Evolutionary conservation across 2,888 invertebrate genomes (phyloP).

Genomic region (Synanthedon formicaeformis): DNA sequence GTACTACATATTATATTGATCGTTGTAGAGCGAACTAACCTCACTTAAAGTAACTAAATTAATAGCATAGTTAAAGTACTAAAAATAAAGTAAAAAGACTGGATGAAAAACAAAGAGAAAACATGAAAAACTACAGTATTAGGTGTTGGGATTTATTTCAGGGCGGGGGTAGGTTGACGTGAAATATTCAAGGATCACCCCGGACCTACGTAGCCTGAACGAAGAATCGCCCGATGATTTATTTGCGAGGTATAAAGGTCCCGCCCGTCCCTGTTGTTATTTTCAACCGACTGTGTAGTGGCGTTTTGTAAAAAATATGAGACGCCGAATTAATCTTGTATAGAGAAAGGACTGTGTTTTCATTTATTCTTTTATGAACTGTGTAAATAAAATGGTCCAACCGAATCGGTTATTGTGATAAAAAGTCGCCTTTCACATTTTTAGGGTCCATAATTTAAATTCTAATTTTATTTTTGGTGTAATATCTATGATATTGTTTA

Average conservation of each 20-base stretch:
- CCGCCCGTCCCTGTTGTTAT: slow-evolving; percentile 7
- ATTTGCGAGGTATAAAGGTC: slow-evolving; percentile 21
- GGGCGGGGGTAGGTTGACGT: slow-evolving; percentile 23
- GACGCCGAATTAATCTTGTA: slow-evolving; percentile 3
- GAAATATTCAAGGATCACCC: slow-evolving; percentile 49
- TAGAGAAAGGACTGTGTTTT: background rate
- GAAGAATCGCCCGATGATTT: slow-evolving; percentile 39
- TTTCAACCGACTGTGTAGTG: slow-evolving; percentile 1
- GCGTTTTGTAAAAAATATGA: background rate
- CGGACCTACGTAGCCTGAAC: slow-evolving; percentile 23
- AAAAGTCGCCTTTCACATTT: background rate
- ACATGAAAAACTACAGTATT: slow-evolving; percentile 19
- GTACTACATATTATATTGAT: too few species aligned
- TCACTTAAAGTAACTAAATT: too few species aligned
- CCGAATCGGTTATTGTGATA: background rate
- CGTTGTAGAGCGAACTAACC: too few species aligned
- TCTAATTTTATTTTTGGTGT: too few species aligned
- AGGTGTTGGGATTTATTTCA: slow-evolving; percentile 39
- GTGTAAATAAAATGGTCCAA: background rate
- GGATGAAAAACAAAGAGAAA: background rate
- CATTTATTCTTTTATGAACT: background rate
- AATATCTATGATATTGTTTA: too few species aligned
- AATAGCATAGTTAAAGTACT: too few species aligned
- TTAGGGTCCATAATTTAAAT: background rate
- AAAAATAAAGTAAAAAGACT: too few species aligned